These are phyloP conservation scores for Lutraria rhynchaena DNA, from an alignment of 1,140 invertebrate genomes.

Conservation along the genomic window DNA sequence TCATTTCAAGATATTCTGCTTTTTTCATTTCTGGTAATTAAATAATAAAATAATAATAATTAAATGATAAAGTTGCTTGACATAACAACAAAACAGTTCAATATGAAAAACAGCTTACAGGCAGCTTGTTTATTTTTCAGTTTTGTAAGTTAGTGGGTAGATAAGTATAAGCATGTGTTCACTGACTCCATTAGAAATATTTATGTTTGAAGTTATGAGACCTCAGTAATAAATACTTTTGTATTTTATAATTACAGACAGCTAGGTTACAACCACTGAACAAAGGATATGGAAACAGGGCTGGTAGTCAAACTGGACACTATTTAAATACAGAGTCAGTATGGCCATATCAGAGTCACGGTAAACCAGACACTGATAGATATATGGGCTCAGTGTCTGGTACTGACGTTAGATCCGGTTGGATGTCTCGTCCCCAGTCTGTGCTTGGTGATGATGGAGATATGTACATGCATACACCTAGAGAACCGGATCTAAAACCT, in stretches of 20 bases:
- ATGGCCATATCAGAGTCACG: conserved; percentile 46
- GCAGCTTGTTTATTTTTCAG: too few relatives aligned
- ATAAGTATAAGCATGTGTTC: too few relatives aligned
- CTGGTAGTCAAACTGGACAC: conserved; percentile 45
- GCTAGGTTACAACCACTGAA: conserved; percentile 56
- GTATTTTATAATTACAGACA: conserved; percentile 34
- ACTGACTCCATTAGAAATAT: too few relatives aligned
- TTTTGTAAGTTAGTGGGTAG: too few relatives aligned
- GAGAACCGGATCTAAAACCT: conserved; percentile 62
- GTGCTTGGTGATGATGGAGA: conserved; percentile 60
- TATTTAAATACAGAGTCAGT: conserved; percentile 46
- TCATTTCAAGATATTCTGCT: not conserved
- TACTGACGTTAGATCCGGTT: conserved; percentile 53
- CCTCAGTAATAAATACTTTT: not conserved
- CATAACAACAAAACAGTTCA: too few relatives aligned
- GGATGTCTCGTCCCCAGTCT: conserved; percentile 60
- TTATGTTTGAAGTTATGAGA: not conserved
- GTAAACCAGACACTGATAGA: conserved; percentile 40
- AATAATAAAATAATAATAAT: too few relatives aligned
- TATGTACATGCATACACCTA: conserved; percentile 43
- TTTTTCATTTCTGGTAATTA: too few relatives aligned
- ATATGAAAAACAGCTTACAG: too few relatives aligned
- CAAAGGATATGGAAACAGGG: conserved; percentile 45
- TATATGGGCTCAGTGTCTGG: conserved; percentile 44
- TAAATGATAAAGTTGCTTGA: too few relatives aligned